Evolutionary conservation across 2,113 vertebrate genomes (phyloP), one percentile per base, ranked within the genome.

Genomic region (Cebidichthys violaceus): DNA sequence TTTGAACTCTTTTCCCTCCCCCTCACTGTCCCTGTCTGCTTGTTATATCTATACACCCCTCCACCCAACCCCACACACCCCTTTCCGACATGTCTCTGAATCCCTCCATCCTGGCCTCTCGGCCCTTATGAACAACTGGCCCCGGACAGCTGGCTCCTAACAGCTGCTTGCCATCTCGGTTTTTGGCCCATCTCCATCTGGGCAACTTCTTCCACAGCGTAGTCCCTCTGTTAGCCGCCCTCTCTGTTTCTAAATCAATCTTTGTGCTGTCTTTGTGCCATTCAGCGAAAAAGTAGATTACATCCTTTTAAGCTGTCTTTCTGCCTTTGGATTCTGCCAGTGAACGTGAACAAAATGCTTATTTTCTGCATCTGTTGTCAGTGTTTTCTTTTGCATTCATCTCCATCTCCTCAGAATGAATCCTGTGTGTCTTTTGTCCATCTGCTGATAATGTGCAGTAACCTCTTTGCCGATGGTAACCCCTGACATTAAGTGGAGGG

Each of bases 1-100:
- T 59, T 73, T 64, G 2, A 72, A 41, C 27, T 29, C 72, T 89
- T 91, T 74, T 52, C 70, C 85, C 90, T 90, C 94, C 14, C n/a
- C 20, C 27, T 76, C 71, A 8, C 43, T 17, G 39, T 82, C 73
- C 80, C 79, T 52, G 74, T 80, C 93, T 94, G 92, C 91, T 85
- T 79, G 70, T 85, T 64, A 68, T 62, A 83, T 54, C 71, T 41
- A 1, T 33, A 33, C 33, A 1, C 9, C 9, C 57, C 61, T 7
- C 1, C 3, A 24, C 24, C 68, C 64, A n/a, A 29, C 27, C 18
- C 17, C 9, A 22, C 31, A 59, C 43, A 67, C 33, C 8, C 86
- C 66, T 45, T 66, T 57, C 54, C 67, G 24, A 79, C 88, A 90
- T 81, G 88, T 94, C 92, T 95, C 93, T 93, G 92, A 75, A 86